phyloP scores from a whole-genome alignment of 1,140 invertebrate species.

The Copidosoma floridanum region DNA sequence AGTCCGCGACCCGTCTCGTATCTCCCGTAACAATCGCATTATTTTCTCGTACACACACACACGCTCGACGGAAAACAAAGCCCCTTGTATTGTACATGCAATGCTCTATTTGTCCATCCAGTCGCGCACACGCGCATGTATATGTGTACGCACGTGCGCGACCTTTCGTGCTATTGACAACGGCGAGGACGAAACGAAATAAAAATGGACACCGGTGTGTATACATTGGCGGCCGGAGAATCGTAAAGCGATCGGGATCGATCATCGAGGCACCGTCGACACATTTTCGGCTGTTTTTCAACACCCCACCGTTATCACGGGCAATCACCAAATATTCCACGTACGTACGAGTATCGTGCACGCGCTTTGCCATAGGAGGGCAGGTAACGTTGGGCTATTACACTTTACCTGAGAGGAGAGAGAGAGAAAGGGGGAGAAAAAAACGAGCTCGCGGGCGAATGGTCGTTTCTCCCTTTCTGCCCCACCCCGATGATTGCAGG shows the following conservation, averaged over 20 bases:
- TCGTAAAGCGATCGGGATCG: too few relatives aligned
- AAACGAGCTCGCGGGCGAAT: slow-evolving; percentile 37
- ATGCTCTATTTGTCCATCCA: too few relatives aligned
- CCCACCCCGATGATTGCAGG: slow-evolving; percentile 56
- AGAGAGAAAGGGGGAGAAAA: too few relatives aligned
- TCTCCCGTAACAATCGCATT: neutral
- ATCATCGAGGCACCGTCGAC: too few relatives aligned
- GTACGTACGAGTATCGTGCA: neutral
- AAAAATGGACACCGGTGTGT: neutral
- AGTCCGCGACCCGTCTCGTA: neutral
- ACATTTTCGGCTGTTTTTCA: too few relatives aligned
- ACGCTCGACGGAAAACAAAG: too few relatives aligned
- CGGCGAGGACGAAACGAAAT: neutral
- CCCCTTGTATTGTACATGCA: too few relatives aligned
- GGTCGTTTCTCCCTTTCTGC: slow-evolving; percentile 31
- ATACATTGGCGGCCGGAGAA: neutral
- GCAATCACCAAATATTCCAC: neutral
- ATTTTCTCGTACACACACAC: too few relatives aligned
- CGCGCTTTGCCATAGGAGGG: too few relatives aligned
- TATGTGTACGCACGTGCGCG: neutral
- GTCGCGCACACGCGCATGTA: neutral
- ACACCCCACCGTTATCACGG: neutral
- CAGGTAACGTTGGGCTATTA: too few relatives aligned
- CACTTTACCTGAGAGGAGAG: slow-evolving; percentile 5
- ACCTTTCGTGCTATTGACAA: neutral